Conservation (phyloP, 2,888 invertebrate genomes). For the Lasius platythorax region DNA sequence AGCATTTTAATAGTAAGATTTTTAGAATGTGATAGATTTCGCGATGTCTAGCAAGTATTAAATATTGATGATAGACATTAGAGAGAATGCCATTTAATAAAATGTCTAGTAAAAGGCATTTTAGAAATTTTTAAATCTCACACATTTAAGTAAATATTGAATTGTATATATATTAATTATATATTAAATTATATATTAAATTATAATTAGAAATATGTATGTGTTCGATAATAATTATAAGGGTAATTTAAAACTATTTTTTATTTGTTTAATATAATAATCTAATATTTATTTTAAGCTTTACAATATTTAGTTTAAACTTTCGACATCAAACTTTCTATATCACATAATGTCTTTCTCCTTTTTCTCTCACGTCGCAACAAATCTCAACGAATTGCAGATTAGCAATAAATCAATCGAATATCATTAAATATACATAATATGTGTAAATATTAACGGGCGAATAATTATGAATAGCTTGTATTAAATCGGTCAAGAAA, state of each 20-base stretch:
- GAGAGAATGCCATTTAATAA: neutral
- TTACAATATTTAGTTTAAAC: too few species aligned
- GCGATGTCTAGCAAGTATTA: neutral
- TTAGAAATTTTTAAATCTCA: neutral
- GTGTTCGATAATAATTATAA: neutral
- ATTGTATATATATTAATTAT: neutral
- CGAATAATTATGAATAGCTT: neutral
- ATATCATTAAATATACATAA: neutral
- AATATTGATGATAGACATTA: neutral
- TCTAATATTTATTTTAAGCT: neutral
- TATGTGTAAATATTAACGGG: neutral
- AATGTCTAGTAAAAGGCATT: neutral
- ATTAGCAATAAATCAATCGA: neutral
- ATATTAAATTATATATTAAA: neutral
- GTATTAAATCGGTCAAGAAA: slow-evolving; percentile 2
- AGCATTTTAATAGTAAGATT: neutral
- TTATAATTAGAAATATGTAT: neutral
- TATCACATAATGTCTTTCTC: neutral
- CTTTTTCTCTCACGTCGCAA: neutral
- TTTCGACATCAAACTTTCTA: neutral
- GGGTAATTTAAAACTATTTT: neutral
- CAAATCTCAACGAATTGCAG: neutral
- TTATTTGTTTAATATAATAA: neutral
- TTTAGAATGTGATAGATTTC: neutral
- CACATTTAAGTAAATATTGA: neutral